A percentile compares a stretch with the other conserved stretches of the same genome.
Evolutionary conservation across 2,888 invertebrate species (phyloP).

Genomic region (Idaea aversata): DNA sequence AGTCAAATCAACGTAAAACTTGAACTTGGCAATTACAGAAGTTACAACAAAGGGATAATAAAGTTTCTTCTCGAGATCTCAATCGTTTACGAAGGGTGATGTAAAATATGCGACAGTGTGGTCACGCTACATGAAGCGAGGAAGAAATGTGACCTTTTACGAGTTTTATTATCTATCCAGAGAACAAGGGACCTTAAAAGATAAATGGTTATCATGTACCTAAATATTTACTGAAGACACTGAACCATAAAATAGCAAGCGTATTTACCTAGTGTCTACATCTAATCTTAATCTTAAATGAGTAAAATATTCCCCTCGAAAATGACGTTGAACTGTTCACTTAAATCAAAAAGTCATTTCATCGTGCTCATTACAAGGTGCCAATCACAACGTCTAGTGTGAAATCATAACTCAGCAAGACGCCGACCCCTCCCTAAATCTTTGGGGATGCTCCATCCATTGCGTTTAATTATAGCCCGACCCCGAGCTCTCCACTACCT

Average conservation of each 20-base stretch:
- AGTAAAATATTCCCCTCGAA: constrained; percentile 7
- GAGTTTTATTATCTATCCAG: constrained; percentile 47
- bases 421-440: constrained; percentile 75
- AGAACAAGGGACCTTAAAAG: constrained; percentile 11
- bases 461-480: constrained; percentile 78
- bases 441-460: constrained; percentile 74
- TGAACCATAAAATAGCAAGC: background rate
- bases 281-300: constrained; percentile 9
- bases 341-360: constrained; percentile 55
- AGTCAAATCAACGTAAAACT: background rate
- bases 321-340: constrained; percentile 31
- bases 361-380: constrained; percentile 63
- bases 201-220: background rate
- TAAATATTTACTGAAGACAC: background rate
- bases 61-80: constrained; percentile 11
- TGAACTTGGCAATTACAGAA: constrained; percentile 13
- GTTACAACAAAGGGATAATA: constrained; percentile 35
- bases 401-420: constrained; percentile 78
- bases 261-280: background rate
- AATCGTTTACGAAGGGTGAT: constrained; percentile 43
- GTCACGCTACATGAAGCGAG: constrained; percentile 63
- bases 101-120: constrained; percentile 73
- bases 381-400: constrained; percentile 71
- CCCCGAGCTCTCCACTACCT: constrained; percentile 70
- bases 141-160: constrained; percentile 65